phyloP scores from a whole-genome alignment of 2,888 invertebrate genomes.

The Drosophila flavopinicola region DNA sequence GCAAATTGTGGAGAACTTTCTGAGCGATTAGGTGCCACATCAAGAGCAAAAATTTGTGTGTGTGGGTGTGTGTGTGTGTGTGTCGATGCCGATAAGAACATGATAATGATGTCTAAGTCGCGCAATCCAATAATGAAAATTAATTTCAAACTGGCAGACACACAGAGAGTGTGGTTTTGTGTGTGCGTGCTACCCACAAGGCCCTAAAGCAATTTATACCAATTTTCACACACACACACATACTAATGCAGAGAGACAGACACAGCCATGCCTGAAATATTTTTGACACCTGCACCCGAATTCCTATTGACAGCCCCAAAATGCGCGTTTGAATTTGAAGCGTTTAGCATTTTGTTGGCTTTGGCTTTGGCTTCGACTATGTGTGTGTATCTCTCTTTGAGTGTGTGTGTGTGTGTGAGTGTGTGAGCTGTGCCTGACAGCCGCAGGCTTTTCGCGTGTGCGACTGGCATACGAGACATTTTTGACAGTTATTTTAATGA shows the following conservation, averaged over 20 bases:
- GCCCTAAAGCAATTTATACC: conserved; percentile 78
- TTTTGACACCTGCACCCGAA: conserved; percentile 77
- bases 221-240: conserved; percentile 58
- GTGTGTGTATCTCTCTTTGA: conserved; percentile 2
- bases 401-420: neutral
- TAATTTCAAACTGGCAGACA: conserved; percentile 60
- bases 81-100: conserved; percentile 68
- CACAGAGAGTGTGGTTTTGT: conserved; percentile 9
- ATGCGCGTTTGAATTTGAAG: conserved; percentile 69
- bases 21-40: conserved; percentile 69
- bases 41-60: conserved; percentile 42
- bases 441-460: conserved; percentile 45
- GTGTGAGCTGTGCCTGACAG: conserved; percentile 10
- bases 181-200: conserved; percentile 37
- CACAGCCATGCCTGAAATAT: conserved; percentile 71
- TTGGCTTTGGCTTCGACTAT: neutral
- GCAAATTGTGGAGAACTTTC: conserved; percentile 56
- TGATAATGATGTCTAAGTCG: conserved; percentile 80
- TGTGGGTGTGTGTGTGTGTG: conserved; percentile 32
- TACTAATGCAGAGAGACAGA: conserved; percentile 26
- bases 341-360: conserved; percentile 53
- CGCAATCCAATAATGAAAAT: conserved; percentile 78
- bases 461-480: conserved; percentile 64
- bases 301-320: conserved; percentile 76
- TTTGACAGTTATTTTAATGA: conserved; percentile 81